These are phyloP conservation scores for Nemotelus pantherinus DNA, from an alignment of 2,888 invertebrate genomes.

Conservation along the genomic window DNA sequence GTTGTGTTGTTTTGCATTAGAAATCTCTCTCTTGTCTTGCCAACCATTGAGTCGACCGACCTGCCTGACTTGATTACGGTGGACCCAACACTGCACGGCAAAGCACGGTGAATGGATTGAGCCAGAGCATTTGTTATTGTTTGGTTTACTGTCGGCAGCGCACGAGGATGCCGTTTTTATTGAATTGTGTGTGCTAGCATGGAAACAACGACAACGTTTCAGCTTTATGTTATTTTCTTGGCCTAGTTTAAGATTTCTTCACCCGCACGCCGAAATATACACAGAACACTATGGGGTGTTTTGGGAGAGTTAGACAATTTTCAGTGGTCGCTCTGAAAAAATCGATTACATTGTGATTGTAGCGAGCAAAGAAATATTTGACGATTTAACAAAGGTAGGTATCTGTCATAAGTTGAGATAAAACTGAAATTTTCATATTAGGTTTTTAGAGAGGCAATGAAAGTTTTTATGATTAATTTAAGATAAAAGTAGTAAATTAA, in stretches of 20 bases:
- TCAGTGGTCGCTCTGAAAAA: too few species aligned
- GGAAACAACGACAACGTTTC: background rate
- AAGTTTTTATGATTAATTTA: too few species aligned
- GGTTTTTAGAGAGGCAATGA: too few species aligned
- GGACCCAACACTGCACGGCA: background rate
- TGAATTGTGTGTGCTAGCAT: constrained; percentile 30
- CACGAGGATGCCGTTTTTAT: constrained; percentile 18
- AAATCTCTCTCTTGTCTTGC: constrained; percentile 7
- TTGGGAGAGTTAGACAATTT: too few species aligned
- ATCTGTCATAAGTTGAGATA: too few species aligned
- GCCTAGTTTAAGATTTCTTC: background rate
- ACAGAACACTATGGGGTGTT: too few species aligned
- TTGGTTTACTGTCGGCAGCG: constrained; percentile 2
- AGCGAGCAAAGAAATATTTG: too few species aligned
- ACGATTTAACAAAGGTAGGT: too few species aligned
- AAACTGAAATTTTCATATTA: too few species aligned
- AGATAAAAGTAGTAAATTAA: too few species aligned
- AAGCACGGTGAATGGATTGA: background rate
- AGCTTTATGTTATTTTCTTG: constrained; percentile 15
- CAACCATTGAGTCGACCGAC: background rate
- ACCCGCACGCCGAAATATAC: too few species aligned
- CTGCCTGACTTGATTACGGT: constrained; percentile 23
- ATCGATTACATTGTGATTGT: too few species aligned
- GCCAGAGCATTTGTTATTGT: constrained; percentile 9
- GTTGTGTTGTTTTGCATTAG: constrained; percentile 29